Evolutionary conservation across 2,888 invertebrate species (phyloP).

Genomic region (Dicyrtomina minuta): DNA sequence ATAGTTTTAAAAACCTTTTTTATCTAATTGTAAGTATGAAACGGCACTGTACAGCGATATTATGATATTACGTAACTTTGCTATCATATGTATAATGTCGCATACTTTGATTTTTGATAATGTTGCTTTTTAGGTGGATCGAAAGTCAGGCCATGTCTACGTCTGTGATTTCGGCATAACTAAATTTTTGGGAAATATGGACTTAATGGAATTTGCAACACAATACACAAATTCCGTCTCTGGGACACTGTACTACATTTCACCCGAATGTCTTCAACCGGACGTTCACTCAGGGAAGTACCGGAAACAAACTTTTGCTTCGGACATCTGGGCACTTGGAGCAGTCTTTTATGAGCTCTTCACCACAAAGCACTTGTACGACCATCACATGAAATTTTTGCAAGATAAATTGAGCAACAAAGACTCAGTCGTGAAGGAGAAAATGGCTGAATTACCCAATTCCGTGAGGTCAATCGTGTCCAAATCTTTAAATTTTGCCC

Average conservation of each 20-base stretch:
- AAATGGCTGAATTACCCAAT: not conserved
- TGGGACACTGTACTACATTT: slow-evolving; percentile 23
- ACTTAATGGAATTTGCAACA: not conserved
- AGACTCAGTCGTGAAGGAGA: not conserved
- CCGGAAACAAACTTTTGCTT: not conserved
- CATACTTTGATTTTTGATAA: not conserved
- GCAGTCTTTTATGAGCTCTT: slow-evolving; percentile 22
- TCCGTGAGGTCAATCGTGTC: not conserved
- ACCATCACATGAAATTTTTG: slow-evolving; percentile 4
- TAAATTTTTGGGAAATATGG: slow-evolving; percentile 17
- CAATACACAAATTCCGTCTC: slow-evolving; percentile 21
- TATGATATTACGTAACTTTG: too few relatives aligned
- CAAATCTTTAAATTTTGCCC: not conserved
- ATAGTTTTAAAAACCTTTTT: too few relatives aligned
- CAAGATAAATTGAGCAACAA: slow-evolving; percentile 13
- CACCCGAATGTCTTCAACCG: slow-evolving; percentile 21
- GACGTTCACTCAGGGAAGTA: slow-evolving; percentile 5
- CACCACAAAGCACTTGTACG: not conserved
- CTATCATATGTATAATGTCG: too few relatives aligned
- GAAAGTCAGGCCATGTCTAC: not conserved
- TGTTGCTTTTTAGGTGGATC: slow-evolving; percentile 18
- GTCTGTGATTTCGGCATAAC: slow-evolving; percentile 31
- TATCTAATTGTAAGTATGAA: too few relatives aligned
- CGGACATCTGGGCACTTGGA: slow-evolving; percentile 25
- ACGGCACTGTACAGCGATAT: too few relatives aligned